Conservation (phyloP, 2,113 vertebrate species). For the Semicossyphus pulcher region DNA sequence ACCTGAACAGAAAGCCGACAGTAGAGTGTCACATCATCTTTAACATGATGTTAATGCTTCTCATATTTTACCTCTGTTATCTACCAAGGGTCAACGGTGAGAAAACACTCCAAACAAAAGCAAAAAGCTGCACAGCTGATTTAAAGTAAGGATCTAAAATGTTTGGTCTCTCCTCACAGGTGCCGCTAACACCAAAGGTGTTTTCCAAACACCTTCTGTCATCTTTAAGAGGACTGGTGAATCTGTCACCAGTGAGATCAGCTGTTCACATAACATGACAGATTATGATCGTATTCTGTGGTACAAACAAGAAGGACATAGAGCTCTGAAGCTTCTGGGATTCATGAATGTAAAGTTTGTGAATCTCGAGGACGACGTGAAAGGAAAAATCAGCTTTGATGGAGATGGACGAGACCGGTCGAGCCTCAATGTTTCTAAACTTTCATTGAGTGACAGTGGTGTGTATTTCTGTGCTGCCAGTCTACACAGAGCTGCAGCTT, state of each 20-base stretch:
- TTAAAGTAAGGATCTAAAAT: fast-evolving
- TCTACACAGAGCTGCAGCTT: slow-evolving; percentile 47
- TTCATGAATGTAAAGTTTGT: neutral
- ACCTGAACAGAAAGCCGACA: neutral
- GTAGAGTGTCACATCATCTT: neutral
- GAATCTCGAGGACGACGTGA: neutral
- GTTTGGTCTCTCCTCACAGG: slow-evolving; percentile 40
- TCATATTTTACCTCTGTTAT: neutral
- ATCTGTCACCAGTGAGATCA: slow-evolving; percentile 44
- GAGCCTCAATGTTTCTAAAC: slow-evolving; percentile 11
- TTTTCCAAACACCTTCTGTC: slow-evolving; percentile 55
- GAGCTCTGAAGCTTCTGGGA: slow-evolving; percentile 47
- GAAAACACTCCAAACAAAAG: neutral
- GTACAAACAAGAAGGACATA: slow-evolving; percentile 59
- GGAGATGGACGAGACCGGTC: slow-evolving; percentile 15
- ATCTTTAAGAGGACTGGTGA: slow-evolving; percentile 40
- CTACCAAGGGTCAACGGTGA: slow-evolving; percentile 25
- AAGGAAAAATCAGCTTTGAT: slow-evolving; percentile 39
- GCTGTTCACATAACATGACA: slow-evolving; percentile 52
- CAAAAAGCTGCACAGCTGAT: neutral
- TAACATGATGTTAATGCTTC: slow-evolving; percentile 10
- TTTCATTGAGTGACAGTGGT: slow-evolving; percentile 1
- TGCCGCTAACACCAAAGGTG: neutral
- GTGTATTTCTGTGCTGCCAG: slow-evolving; percentile 64
- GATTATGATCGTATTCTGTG: slow-evolving; percentile 34